Evolutionary conservation across 2,797 vertebrate species (phyloP).

Genomic region (Poeciliopsis gracilis): DNA sequence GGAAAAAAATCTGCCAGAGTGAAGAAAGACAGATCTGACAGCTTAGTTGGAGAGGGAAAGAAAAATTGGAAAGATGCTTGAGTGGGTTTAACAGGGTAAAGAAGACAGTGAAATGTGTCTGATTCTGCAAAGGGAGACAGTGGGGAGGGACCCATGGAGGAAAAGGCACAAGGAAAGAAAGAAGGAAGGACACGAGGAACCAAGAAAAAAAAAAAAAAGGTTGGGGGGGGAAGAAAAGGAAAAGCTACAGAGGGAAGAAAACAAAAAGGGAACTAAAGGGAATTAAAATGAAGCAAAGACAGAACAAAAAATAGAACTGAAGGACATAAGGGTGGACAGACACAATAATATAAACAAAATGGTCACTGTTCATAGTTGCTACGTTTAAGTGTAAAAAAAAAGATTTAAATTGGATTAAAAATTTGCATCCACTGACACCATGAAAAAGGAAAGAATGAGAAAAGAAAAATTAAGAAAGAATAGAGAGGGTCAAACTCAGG

Average conservation of each 20-base stretch:
- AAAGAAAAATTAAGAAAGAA: not conserved
- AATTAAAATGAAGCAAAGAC: conserved; percentile 8
- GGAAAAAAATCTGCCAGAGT: not conserved
- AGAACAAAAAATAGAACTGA: not conserved
- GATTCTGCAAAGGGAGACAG: not conserved
- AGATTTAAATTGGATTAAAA: no score
- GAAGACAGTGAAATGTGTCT: not conserved
- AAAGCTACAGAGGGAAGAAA: not conserved
- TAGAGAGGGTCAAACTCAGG: not conserved
- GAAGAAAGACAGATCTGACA: conserved; percentile 37
- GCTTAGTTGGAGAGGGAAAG: conserved; percentile 14
- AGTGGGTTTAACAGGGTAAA: conserved; percentile 40
- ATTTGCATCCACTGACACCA: not conserved
- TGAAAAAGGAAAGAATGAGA: not conserved
- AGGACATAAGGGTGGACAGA: not conserved
- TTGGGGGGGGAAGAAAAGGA: no score
- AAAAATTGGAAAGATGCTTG: conserved; percentile 33
- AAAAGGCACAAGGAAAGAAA: not conserved
- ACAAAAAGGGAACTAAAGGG: not conserved
- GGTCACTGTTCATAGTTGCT: no score
- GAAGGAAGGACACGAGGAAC: not conserved
- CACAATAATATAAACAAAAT: not conserved
- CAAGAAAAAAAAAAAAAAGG: not conserved
- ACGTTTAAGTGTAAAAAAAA: not conserved
- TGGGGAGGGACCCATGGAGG: not conserved